Conservation (phyloP, 2,797 vertebrate species). For the Lophotriccus pileatus region DNA sequence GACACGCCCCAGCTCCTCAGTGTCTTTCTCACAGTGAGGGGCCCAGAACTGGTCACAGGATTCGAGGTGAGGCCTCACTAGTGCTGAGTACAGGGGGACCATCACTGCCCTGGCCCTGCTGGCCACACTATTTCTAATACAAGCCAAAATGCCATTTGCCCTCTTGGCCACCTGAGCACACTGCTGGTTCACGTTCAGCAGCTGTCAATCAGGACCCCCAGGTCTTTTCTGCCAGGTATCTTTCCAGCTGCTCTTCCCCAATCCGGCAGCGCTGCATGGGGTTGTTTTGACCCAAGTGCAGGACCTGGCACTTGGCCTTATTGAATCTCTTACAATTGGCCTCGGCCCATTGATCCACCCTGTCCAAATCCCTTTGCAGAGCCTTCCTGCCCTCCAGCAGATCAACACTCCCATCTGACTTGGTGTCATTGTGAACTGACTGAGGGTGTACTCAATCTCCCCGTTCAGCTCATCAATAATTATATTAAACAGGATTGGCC, state of each 20-base stretch:
- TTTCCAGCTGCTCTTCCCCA: not conserved
- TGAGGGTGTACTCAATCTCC: not conserved
- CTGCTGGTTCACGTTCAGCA: fast-evolving
- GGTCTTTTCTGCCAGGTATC: not conserved
- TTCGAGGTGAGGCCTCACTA: fast-evolving
- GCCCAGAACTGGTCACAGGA: not conserved
- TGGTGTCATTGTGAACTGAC: fast-evolving
- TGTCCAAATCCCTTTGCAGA: not conserved
- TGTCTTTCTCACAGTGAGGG: not conserved
- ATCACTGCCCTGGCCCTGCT: not conserved
- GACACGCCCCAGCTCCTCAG: fast-evolving
- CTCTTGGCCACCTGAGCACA: not conserved
- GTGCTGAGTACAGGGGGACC: fast-evolving
- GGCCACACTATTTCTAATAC: not conserved
- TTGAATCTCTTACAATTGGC: not conserved
- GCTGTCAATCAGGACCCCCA: not conserved
- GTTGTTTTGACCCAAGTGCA: not conserved
- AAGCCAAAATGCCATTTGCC: not conserved
- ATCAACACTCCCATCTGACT: not conserved
- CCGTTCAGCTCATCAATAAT: not conserved
- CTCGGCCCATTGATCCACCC: not conserved
- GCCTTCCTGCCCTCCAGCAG: not conserved
- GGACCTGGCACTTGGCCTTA: fast-evolving
- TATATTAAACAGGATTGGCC: not conserved
- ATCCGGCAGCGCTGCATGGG: not conserved